A percentile compares a stretch with the other conserved stretches of the same genome.
phyloP scores from a whole-genome alignment of 2,113 vertebrate genomes.

The Dasyornis broadbenti region DNA sequence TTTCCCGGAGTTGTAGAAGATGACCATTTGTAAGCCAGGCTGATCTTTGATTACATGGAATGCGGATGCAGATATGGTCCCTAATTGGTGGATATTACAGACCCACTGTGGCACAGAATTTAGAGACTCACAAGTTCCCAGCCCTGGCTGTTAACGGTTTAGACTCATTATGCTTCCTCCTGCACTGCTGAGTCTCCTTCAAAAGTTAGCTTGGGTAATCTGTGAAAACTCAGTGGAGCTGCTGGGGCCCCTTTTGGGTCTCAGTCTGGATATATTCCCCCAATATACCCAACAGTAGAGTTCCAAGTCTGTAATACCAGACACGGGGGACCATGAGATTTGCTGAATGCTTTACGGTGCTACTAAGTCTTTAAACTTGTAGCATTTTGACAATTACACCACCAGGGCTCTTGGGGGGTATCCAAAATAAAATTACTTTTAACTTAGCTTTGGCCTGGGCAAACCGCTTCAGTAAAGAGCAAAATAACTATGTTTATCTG shows the following conservation, averaged over 20 bases:
- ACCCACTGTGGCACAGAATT: not conserved
- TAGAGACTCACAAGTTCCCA: not conserved
- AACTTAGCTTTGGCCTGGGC: not conserved
- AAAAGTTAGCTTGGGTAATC: not conserved
- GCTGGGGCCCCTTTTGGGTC: not conserved
- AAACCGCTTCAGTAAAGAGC: not conserved
- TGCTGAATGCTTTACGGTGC: accelerated
- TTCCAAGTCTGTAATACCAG: not conserved
- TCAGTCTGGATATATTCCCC: not conserved
- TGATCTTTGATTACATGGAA: not conserved
- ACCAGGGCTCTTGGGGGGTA: not conserved
- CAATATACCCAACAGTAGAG: not conserved
- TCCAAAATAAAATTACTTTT: not conserved
- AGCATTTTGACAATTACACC: not conserved
- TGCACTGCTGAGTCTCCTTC: not conserved
- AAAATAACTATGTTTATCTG: not conserved
- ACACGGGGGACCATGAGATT: accelerated
- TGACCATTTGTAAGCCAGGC: not conserved
- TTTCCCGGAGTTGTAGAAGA: not conserved
- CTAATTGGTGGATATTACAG: not conserved
- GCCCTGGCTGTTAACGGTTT: not conserved
- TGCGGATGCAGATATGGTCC: not conserved
- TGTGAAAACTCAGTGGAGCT: not conserved
- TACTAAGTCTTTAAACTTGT: not conserved
- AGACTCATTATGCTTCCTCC: not conserved